phyloP scores from a whole-genome alignment of 2,113 vertebrate species.

The Gymnocephalus cernua region DNA sequence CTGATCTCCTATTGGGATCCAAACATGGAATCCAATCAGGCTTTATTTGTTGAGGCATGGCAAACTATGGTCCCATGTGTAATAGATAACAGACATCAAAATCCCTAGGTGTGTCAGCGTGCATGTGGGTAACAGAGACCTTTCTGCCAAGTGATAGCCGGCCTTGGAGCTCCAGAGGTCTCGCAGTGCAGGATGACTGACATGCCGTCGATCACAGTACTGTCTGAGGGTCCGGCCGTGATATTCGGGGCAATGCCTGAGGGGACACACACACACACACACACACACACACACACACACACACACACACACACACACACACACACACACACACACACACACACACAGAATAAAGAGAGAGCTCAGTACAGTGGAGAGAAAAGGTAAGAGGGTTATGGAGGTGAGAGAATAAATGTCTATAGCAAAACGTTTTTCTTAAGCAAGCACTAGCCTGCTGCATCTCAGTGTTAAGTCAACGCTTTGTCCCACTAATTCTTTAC shows the following conservation, averaged over 20 bases:
- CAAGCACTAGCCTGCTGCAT: slow-evolving; percentile 42
- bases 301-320: slow-evolving; percentile 16
- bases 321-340: slow-evolving; percentile 25
- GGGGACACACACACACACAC: slow-evolving; percentile 47
- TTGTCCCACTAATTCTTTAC: slow-evolving; percentile 59
- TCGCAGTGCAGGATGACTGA: slow-evolving; percentile 94
- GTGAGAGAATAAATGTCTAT: slow-evolving; percentile 39
- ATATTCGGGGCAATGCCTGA: slow-evolving; percentile 97
- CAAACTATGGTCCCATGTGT: slow-evolving; percentile 46
- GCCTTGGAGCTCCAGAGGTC: slow-evolving; percentile 95
- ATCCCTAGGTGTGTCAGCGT: slow-evolving; percentile 30
- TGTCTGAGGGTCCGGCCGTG: slow-evolving; percentile 95
- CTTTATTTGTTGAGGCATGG: slow-evolving; percentile 66
- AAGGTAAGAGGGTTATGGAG: slow-evolving; percentile 57
- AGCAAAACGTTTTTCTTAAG: slow-evolving; percentile 38
- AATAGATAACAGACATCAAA: slow-evolving; percentile 54
- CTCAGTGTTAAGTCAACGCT: slow-evolving; percentile 50
- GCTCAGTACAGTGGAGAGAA: slow-evolving; percentile 35
- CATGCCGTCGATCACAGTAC: slow-evolving; percentile 97
- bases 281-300: neutral
- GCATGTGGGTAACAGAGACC: slow-evolving; percentile 76
- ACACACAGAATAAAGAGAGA: slow-evolving; percentile 23
- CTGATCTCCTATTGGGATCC: slow-evolving; percentile 46
- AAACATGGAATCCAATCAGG: slow-evolving; percentile 64
- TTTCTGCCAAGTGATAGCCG: slow-evolving; percentile 99